These are phyloP conservation scores for Halichondria panicea DNA, from an alignment of 37 sponge, comb jelly and placozoan genomes.

Conservation along the genomic window DNA sequence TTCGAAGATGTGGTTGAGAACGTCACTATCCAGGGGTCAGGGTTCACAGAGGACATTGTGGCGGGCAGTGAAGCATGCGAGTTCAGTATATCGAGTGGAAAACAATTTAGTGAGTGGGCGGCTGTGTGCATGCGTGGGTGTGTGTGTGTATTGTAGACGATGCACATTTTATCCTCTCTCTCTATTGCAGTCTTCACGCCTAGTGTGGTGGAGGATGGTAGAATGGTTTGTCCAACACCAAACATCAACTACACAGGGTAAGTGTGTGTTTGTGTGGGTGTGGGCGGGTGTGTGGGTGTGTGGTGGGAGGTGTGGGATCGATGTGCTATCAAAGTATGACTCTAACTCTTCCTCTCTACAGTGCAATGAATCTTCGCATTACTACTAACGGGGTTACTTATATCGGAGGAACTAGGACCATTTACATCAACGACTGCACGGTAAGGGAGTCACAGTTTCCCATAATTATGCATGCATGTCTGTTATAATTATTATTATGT, in stretches of 20 bases:
- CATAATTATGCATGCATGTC: not conserved
- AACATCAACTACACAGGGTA: conserved; percentile 16
- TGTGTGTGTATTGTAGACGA: not conserved
- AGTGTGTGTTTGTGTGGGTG: too few species aligned
- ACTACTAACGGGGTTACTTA: conserved; percentile 38
- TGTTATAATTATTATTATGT: not conserved
- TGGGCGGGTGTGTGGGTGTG: not conserved
- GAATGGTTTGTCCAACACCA: conserved; percentile 1
- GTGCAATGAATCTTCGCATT: not conserved
- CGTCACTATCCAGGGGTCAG: not conserved
- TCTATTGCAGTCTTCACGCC: too few species aligned
- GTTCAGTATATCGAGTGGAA: not conserved
- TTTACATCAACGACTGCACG: not conserved
- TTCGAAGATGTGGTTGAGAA: not conserved
- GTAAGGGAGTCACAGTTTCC: not conserved
- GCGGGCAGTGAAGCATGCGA: not conserved
- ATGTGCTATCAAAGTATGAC: too few species aligned
- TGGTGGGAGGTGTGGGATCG: not conserved
- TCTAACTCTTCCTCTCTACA: not conserved
- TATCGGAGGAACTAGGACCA: conserved; percentile 25
- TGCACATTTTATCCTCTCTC: too few species aligned
- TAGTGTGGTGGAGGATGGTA: too few species aligned
- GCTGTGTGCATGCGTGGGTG: not conserved
- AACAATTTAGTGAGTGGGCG: not conserved
- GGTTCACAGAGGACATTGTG: not conserved